Evolutionary conservation across 2,797 vertebrate species (phyloP).

Genomic region (Cryptoblepharus egeriae): DNA sequence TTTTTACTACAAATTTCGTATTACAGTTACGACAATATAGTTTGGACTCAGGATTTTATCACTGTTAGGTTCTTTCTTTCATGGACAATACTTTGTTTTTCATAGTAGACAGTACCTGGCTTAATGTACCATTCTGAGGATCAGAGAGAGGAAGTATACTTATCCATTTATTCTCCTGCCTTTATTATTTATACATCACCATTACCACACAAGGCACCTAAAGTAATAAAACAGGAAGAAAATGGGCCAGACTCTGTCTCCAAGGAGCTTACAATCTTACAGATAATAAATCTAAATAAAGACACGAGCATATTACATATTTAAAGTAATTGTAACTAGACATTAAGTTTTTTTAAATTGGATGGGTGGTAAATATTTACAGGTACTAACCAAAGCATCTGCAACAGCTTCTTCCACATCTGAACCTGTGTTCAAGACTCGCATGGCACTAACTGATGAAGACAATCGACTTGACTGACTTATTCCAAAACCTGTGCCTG

Average conservation of each 20-base stretch:
- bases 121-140: not conserved
- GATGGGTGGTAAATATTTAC: accelerated
- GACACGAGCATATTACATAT: not conserved
- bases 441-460: conserved; percentile 95
- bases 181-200: not conserved
- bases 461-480: conserved; percentile 93
- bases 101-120: not conserved
- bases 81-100: not conserved
- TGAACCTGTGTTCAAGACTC: conserved; percentile 94
- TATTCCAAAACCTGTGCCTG: conserved; percentile 89
- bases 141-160: not conserved
- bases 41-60: not conserved
- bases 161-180: not conserved
- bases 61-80: not conserved
- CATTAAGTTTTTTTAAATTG: not conserved
- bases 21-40: not conserved
- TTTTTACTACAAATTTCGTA: not conserved
- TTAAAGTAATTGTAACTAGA: not conserved
- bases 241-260: not conserved
- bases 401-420: conserved; percentile 96
- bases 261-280: not conserved
- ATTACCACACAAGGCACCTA: not conserved
- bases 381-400: conserved; percentile 90
- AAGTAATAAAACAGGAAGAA: not conserved
- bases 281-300: not conserved